A percentile compares a stretch with the other conserved stretches of the same genome.
phyloP scores from a whole-genome alignment of 1,140 invertebrate genomes.

The Pararge aegeria region DNA sequence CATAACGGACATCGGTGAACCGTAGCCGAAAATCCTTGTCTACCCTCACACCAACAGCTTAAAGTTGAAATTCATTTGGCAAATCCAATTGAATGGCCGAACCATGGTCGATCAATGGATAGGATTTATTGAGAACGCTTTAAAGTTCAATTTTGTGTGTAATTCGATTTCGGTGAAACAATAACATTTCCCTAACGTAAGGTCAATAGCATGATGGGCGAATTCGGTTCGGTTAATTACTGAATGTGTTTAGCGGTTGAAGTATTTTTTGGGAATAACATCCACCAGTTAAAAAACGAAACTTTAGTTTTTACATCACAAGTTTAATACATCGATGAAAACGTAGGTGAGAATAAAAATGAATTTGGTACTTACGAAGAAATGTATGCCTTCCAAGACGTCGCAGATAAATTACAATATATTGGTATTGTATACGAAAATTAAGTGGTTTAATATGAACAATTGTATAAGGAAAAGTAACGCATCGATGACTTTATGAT shows the following conservation, averaged over 20 bases:
- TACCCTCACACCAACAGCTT: slow-evolving; percentile 20
- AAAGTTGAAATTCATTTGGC: slow-evolving; percentile 13
- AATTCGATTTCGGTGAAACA: slow-evolving; percentile 41
- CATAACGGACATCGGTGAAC: slow-evolving; percentile 57
- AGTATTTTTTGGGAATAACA: slow-evolving; percentile 14
- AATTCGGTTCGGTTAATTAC: slow-evolving; percentile 60
- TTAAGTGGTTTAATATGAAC: slow-evolving; percentile 10
- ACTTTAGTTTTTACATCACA: not conserved
- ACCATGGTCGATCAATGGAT: slow-evolving; percentile 40
- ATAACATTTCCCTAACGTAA: slow-evolving; percentile 50
- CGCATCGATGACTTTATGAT: slow-evolving; percentile 14
- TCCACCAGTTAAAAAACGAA: not conserved
- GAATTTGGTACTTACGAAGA: not conserved
- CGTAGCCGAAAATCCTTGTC: slow-evolving; percentile 36
- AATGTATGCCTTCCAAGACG: not conserved
- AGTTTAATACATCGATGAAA: not conserved
- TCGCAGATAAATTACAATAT: not conserved
- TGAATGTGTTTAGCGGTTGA: slow-evolving; percentile 34
- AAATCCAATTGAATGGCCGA: slow-evolving; percentile 30
- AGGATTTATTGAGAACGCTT: slow-evolving; percentile 41
- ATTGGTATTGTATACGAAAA: not conserved
- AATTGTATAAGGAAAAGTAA: slow-evolving; percentile 12
- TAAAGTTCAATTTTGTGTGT: slow-evolving; percentile 43
- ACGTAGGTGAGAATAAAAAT: not conserved
- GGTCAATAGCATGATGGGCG: slow-evolving; percentile 66